Percentiles rank a stretch among this genome's conserved stretches.
phyloP scores from a whole-genome alignment of 2,888 invertebrate genomes.

The Erebia epiphron region DNA sequence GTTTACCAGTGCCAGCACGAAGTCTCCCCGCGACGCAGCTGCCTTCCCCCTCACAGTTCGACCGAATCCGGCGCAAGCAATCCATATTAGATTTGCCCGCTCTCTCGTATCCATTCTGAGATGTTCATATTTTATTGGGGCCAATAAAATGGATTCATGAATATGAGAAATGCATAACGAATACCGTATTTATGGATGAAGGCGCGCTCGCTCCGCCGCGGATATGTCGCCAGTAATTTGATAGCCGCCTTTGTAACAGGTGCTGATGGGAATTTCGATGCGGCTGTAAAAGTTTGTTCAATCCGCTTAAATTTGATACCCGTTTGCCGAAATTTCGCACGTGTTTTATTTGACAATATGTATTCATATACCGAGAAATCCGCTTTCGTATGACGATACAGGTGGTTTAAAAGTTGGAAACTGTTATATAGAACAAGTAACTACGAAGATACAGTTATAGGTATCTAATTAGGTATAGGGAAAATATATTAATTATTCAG shows the following conservation, averaged over 20 bases:
- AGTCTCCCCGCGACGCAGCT: conserved; percentile 36
- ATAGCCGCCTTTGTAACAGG: conserved; percentile 82
- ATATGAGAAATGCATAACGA: conserved; percentile 84
- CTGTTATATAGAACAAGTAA: not conserved
- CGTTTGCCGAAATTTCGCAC: conserved; percentile 45
- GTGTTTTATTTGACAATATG: conserved; percentile 24
- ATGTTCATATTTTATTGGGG: conserved; percentile 84
- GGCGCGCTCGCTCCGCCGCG: conserved; percentile 70
- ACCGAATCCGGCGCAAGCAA: conserved; percentile 79
- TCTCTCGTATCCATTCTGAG: conserved; percentile 83
- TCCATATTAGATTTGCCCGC: conserved; percentile 83
- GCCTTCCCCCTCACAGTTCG: conserved; percentile 60
- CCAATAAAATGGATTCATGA: conserved; percentile 84
- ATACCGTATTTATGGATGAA: conserved; percentile 82
- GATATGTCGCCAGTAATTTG: conserved; percentile 81
- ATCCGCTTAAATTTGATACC: conserved; percentile 68
- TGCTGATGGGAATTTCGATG: conserved; percentile 80
- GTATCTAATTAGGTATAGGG: not conserved
- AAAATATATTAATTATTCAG: not conserved
- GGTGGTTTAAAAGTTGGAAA: not conserved
- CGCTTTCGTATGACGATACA: conserved; percentile 15
- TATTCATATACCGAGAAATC: conserved; percentile 21
- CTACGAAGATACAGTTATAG: not conserved
- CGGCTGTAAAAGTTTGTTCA: conserved; percentile 70
- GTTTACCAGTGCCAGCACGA: conserved; percentile 8